These are phyloP conservation scores for Lottia scabra DNA, from an alignment of 2,888 invertebrate genomes.

Conservation along the genomic window DNA sequence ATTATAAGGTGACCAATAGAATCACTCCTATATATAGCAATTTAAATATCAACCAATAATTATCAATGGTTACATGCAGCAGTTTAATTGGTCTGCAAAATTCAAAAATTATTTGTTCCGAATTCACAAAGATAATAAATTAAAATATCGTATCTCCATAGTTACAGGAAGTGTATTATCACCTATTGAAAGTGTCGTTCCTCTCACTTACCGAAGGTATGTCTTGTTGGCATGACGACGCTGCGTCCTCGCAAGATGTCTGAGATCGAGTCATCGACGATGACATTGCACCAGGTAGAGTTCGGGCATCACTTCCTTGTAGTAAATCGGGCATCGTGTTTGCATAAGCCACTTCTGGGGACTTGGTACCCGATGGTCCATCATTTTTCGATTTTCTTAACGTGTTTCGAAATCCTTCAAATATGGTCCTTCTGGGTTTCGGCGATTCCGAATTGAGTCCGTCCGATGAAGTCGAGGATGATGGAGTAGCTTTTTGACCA, in stretches of 20 bases:
- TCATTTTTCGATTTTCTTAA: constrained; percentile 72
- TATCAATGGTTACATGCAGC: constrained; percentile 18
- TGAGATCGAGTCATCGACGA: constrained; percentile 31
- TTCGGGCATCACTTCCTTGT: constrained; percentile 31
- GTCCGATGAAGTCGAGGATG: constrained; percentile 15
- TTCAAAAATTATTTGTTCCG: too few species aligned
- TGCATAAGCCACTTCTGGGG: constrained; percentile 29
- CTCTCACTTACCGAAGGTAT: constrained; percentile 50
- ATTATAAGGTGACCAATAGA: too few species aligned
- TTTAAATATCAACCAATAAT: too few species aligned
- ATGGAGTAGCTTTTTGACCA: constrained; percentile 9
- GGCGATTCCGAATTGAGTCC: constrained; percentile 49
- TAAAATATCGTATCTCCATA: too few species aligned
- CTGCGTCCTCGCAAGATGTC: constrained; percentile 33
- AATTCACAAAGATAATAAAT: too few species aligned
- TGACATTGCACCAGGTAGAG: constrained; percentile 21
- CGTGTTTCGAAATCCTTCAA: constrained; percentile 77
- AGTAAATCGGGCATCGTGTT: constrained; percentile 42
- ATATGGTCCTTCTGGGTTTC: constrained; percentile 72
- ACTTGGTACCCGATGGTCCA: constrained; percentile 13
- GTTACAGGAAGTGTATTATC: constrained; percentile 15
- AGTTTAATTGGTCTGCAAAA: constrained; percentile 5
- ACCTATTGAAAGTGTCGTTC: constrained; percentile 27
- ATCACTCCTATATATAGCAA: too few species aligned
- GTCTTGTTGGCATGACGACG: constrained; percentile 31